These are phyloP conservation scores for Dallia pectoralis DNA, from an alignment of 2,797 vertebrate species.

Conservation along the genomic window DNA sequence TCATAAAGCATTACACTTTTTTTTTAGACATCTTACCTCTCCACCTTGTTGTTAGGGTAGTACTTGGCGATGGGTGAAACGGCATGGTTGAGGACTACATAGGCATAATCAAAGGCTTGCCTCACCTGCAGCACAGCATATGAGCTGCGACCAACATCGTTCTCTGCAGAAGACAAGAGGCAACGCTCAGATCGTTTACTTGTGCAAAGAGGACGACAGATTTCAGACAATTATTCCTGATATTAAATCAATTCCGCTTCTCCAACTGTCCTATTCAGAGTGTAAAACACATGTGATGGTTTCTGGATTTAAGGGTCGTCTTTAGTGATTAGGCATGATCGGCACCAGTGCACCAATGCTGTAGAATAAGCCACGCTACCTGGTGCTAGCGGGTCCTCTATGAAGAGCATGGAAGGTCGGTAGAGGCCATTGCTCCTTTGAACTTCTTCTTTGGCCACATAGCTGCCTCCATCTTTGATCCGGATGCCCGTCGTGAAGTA, in stretches of 20 bases:
- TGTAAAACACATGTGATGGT: background rate
- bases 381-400: conserved; percentile 95
- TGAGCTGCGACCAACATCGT: conserved; percentile 95
- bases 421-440: conserved; percentile 96
- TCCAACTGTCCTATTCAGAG: background rate
- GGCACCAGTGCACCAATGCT: background rate
- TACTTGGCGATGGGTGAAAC: conserved; percentile 93
- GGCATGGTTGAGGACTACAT: conserved; percentile 90
- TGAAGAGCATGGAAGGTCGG: conserved; percentile 96
- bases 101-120: conserved; percentile 97
- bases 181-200: background rate
- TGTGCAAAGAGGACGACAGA: background rate
- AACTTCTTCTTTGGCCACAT: conserved; percentile 97
- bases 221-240: background rate
- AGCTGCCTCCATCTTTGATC: conserved; percentile 96
- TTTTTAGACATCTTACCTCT: conserved; percentile 75
- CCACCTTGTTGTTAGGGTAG: conserved; percentile 92
- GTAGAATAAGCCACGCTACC: conserved; percentile 65
- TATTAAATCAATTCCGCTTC: background rate
- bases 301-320: background rate
- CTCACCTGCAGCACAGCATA: conserved; percentile 99
- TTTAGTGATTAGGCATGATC: background rate
- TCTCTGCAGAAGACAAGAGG: conserved; percentile 70
- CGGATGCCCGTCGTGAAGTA: conserved; percentile 98
- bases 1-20: background rate